Conservation (phyloP, 2,797 vertebrate species). For the Halcyon badia region DNA sequence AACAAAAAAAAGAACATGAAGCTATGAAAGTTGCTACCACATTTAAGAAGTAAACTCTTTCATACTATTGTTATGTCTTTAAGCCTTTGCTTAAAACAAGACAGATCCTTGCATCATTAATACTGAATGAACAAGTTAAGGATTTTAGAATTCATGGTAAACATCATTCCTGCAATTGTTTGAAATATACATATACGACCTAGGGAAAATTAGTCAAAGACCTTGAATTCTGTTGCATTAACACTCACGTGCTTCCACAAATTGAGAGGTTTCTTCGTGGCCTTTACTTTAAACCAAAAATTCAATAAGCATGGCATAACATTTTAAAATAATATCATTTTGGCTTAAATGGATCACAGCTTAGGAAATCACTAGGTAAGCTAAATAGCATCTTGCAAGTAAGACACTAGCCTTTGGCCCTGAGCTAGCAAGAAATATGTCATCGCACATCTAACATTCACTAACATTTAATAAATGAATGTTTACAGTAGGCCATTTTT, state of each 20-base stretch:
- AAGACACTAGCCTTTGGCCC: neutral
- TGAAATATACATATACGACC: neutral
- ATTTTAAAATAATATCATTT: neutral
- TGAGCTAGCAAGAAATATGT: constrained; percentile 2
- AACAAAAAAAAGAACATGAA: neutral
- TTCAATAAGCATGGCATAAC: neutral
- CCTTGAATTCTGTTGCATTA: neutral
- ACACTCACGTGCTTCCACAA: neutral
- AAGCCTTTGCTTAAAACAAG: neutral
- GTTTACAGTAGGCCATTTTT: neutral
- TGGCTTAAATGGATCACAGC: neutral
- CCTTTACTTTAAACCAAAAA: neutral
- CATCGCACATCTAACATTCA: neutral
- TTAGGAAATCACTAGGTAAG: neutral
- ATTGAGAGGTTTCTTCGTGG: neutral
- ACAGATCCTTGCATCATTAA: neutral
- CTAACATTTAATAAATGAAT: neutral
- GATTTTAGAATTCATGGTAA: neutral
- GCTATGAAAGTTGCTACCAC: neutral
- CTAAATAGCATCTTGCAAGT: neutral
- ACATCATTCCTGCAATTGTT: neutral
- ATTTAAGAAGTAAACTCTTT: neutral
- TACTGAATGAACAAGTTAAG: neutral
- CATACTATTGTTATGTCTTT: neutral
- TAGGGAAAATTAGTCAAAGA: neutral